Evolutionary conservation across 2,888 invertebrate species (phyloP).

Genomic region (Hemaris fuciformis): DNA sequence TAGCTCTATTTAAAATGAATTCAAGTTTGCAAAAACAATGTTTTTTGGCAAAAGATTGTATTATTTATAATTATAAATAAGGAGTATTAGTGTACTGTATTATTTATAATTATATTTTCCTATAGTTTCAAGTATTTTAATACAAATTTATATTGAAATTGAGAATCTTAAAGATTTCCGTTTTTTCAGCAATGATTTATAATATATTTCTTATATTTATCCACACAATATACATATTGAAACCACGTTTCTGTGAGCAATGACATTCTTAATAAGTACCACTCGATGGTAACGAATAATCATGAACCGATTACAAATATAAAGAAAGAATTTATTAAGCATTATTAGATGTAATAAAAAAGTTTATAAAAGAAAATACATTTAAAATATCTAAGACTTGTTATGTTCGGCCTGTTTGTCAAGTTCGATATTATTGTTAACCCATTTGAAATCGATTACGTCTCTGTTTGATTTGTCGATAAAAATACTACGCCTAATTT

Average conservation of each 20-base stretch:
- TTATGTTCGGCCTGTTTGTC: neutral
- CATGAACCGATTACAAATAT: neutral
- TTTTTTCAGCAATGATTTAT: neutral
- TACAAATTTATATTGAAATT: neutral
- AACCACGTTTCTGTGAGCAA: constrained; percentile 26
- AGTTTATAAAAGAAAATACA: neutral
- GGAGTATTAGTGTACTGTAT: no score
- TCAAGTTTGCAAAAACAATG: no score
- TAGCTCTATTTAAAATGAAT: no score
- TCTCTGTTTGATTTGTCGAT: neutral
- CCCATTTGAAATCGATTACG: neutral
- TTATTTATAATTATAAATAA: no score
- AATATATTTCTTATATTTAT: neutral
- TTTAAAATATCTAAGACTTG: neutral
- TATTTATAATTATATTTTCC: no score
- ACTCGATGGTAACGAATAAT: neutral
- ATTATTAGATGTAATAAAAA: neutral
- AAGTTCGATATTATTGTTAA: neutral
- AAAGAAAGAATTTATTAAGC: no score
- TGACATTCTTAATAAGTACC: constrained; percentile 12
- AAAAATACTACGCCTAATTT: neutral
- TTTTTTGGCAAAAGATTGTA: no score
- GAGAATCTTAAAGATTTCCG: neutral
- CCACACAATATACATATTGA: constrained; percentile 24
- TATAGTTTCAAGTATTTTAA: no score